These are phyloP conservation scores for Trogon melanurus DNA, from an alignment of 2,113 vertebrate species.

Conservation along the genomic window DNA sequence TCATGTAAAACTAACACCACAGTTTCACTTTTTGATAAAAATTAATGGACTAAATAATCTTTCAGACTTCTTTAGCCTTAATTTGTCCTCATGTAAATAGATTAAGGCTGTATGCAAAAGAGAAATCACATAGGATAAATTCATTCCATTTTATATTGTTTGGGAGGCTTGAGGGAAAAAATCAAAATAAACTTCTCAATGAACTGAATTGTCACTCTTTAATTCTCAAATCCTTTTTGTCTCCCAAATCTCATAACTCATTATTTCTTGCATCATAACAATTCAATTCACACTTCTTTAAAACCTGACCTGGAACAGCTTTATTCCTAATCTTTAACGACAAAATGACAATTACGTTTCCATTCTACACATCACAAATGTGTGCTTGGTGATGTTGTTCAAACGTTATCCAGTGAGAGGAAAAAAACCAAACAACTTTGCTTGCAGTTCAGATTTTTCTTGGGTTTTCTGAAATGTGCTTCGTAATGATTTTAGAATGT, in stretches of 20 bases:
- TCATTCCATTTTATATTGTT: not conserved
- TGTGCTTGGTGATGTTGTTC: not conserved
- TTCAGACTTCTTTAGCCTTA: not conserved
- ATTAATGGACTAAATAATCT: not conserved
- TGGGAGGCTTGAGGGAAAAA: not conserved
- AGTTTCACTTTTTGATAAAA: not conserved
- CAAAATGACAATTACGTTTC: not conserved
- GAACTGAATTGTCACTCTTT: not conserved
- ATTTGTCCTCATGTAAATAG: not conserved
- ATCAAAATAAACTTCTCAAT: not conserved
- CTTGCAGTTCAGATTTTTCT: not conserved
- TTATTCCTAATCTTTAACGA: not conserved
- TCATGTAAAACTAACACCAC: not conserved
- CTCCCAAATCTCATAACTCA: not conserved
- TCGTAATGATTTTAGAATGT: not conserved
- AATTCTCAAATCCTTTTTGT: not conserved
- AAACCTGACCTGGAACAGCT: not conserved
- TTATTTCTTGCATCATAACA: not conserved
- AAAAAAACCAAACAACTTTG: not conserved
- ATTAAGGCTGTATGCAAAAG: not conserved
- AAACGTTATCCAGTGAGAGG: not conserved
- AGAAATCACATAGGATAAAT: not conserved
- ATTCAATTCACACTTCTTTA: not conserved
- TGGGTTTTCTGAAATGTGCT: not conserved
- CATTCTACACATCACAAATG: not conserved